Percentiles rank a stretch among this genome's conserved stretches.
These are phyloP conservation scores for Clivina fossor DNA, from an alignment of 2,888 invertebrate species.

Conservation along the genomic window DNA sequence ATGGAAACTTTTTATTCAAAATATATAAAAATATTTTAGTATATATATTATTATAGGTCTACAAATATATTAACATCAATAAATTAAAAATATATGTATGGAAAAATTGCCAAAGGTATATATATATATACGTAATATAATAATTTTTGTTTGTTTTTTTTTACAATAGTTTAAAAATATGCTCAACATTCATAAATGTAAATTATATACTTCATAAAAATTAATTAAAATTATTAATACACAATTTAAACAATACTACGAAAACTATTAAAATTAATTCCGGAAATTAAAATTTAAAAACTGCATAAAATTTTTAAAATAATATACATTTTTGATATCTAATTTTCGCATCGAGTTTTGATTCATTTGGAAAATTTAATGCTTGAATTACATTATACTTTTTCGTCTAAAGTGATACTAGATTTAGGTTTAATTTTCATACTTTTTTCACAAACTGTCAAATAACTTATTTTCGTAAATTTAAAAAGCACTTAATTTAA, in stretches of 20 bases:
- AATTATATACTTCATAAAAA: not conserved
- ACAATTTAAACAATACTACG: slow-evolving; percentile 5
- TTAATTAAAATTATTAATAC: slow-evolving; percentile 4
- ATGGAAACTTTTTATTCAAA: slow-evolving; percentile 30
- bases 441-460: no score
- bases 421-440: no score
- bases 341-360: no score
- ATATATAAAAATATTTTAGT: slow-evolving; percentile 33
- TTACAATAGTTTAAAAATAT: slow-evolving; percentile 30
- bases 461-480: no score
- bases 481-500: no score
- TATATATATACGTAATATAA: slow-evolving; percentile 14
- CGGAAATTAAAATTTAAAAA: slow-evolving; percentile 4
- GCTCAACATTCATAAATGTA: slow-evolving; percentile 23
- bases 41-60: slow-evolving; percentile 29
- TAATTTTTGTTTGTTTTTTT: no score
- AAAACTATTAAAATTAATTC: not conserved
- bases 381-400: no score
- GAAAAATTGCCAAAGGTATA: slow-evolving; percentile 24
- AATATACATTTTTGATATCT: no score
- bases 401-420: no score
- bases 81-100: slow-evolving; percentile 29
- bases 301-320: slow-evolving; percentile 1
- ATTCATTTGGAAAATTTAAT: no score
- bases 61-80: slow-evolving; percentile 34